Base-by-base conservation (phyloP, 2,797 vertebrate genomes). In the Centroberyx gerrardi region DNA sequence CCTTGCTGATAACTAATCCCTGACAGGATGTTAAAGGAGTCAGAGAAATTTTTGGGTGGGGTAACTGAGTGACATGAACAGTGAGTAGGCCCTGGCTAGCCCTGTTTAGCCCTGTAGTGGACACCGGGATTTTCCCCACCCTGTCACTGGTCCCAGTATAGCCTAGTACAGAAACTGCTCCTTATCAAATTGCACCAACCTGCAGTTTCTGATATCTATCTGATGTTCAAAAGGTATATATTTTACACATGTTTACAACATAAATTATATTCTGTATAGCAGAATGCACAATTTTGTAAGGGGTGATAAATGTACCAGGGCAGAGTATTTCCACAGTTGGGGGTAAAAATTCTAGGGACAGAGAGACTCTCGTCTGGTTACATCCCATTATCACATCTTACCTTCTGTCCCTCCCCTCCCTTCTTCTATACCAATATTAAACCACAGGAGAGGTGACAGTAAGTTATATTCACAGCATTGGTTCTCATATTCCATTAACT, bases 221-320 rank as follows among this genome's bases (percentile, higher is more conserved):
- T 62, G 74, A 79, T 82, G 72, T 83, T 64, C 79, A 69, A 83
- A 74, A 40, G 51, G 64, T 55, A 72, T 18, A 56, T 90, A 86
- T 75, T 73, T 83, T 76, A 88, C 87, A 88, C 87, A 89, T 84
- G 82, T 90, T 87, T 82, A 89, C 85, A 92, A 90, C 72, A 81
- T 75, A 88, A 89, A 90, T 87, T 75, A 68, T 49, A 62, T 66
- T 78, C 62, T 79, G 58, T 84, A 79, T 40, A 31, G 62, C 42
- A 71, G 67, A 83, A 72, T 62, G 67, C 55, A 73, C 69, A 56
- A 31, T 78, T 33, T 65, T 71, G 31, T 66, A 66, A 55, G 58
- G 73, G 70, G 38, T 54, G 28, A 55, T 76, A 52, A 78, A 65
- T 65, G 63, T 55, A 67, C 46, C 38, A 17, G 67, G 42, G 44